These are phyloP conservation scores for Spea bombifrons DNA, from an alignment of 2,113 vertebrate genomes.

Conservation along the genomic window DNA sequence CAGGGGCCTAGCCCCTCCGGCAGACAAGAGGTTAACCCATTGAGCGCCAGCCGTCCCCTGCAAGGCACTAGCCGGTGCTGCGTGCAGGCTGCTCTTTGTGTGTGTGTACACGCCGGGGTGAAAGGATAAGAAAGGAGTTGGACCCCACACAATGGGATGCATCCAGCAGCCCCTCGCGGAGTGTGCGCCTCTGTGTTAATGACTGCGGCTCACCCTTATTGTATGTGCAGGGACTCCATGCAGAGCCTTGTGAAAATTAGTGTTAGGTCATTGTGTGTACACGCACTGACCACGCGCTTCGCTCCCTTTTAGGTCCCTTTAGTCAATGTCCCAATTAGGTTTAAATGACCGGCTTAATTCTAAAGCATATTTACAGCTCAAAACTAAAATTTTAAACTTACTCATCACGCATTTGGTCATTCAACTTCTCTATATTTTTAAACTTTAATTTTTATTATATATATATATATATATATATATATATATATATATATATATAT, in stretches of 20 bases:
- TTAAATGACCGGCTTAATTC: not conserved
- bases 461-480: not conserved
- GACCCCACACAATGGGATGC: conserved; percentile 48
- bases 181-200: conserved; percentile 45
- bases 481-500: not conserved
- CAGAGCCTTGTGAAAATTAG: conserved; percentile 46
- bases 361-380: not conserved
- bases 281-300: conserved; percentile 29
- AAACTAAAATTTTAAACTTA: not conserved
- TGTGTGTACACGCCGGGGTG: conserved; percentile 42
- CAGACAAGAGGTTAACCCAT: conserved; percentile 42
- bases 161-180: conserved; percentile 29
- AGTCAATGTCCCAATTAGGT: not conserved
- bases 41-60: conserved; percentile 38
- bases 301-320: conserved; percentile 1
- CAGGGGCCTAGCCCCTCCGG: conserved; percentile 36
- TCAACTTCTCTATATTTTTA: not conserved
- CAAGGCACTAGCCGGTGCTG: conserved; percentile 31
- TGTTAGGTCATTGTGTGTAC: conserved; percentile 48
- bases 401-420: not conserved
- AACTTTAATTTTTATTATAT: not conserved
- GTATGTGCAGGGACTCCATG: conserved; percentile 34
- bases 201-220: conserved; percentile 46
- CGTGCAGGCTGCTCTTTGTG: conserved; percentile 40
- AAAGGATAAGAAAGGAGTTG: conserved; percentile 41